Percentiles rank a stretch among this genome's conserved stretches.
Evolutionary conservation across 2,113 vertebrate species (phyloP).

Genomic region (Beaufortia kweichowensis): DNA sequence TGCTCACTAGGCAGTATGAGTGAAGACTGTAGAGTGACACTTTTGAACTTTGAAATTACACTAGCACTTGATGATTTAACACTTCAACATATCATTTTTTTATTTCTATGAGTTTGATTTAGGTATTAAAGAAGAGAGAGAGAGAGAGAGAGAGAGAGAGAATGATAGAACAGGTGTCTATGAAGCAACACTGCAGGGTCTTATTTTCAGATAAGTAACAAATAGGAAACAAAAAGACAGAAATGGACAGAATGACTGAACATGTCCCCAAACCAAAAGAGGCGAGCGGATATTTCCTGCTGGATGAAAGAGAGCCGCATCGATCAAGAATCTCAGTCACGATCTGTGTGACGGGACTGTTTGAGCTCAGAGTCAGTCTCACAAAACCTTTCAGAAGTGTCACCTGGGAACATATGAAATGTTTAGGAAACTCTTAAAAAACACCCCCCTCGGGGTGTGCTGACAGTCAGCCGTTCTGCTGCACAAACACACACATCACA

Average conservation of each 20-base stretch:
- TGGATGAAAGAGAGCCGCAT: constrained; percentile 9
- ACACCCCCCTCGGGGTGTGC: neutral
- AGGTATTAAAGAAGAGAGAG: too few species aligned
- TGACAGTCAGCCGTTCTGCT: neutral
- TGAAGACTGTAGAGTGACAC: neutral
- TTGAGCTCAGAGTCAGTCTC: neutral
- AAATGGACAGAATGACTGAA: constrained; percentile 33
- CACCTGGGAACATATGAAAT: constrained; percentile 17
- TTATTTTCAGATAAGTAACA: constrained; percentile 43
- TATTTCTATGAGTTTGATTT: too few species aligned
- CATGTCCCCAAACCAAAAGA: constrained; percentile 34
- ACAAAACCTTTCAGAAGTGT: neutral
- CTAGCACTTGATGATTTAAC: too few species aligned
- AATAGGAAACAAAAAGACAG: constrained; percentile 20
- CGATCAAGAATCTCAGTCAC: constrained; percentile 3
- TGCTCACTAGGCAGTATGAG: neutral
- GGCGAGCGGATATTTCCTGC: constrained; percentile 12
- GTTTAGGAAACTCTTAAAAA: constrained; percentile 17
- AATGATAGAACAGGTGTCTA: neutral
- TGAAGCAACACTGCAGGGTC: constrained; percentile 27
- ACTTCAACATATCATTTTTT: too few species aligned
- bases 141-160: constrained; percentile 3
- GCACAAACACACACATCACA: neutral
- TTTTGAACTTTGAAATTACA: too few species aligned
- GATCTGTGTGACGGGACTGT: neutral